Base-by-base conservation (phyloP, 2,113 vertebrate genomes). In the Orthonyx spaldingii region DNA sequence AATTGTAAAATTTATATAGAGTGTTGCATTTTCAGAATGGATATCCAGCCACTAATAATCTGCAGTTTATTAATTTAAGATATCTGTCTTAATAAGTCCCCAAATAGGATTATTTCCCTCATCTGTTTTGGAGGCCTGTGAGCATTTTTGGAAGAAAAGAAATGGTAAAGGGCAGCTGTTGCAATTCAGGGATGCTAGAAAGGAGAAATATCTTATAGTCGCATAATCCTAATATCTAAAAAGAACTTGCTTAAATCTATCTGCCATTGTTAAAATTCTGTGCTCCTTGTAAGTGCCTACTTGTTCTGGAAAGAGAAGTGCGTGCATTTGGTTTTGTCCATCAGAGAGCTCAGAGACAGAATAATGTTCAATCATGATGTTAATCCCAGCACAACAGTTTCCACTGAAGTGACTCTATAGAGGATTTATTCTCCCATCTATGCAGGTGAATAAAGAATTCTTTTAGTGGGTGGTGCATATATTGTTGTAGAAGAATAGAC, bases 391-490 rank as follows among this genome's bases (percentile, higher is more conserved):
- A 93, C 64, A 95, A 90, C 60, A 96, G 71, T 86, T 90, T 50
- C 77, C 91, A 70, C 70, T 76, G 32, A 89, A 95, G 92, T 77
- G 44, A 61, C 55, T 95, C 82, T 85, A 20, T 74, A 86, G 93
- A 86, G 84, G 70, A 74, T 91, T 92, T 94, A 76, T 96, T 96
- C 94, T 78, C 60, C 68, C 18, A 63, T 64, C 90, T 75, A 92
- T 75, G 90, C 59, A 84, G 90, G 83, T 90, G 83, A 57, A 95
- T 93, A 90, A 97, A 97, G 96, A 95, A 95, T 96, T 97, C 95
- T 94, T 83, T 94, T 91, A 93, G 91, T 94, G 94, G 89, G 89
- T 87, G 83, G 74, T 93, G 33, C 65, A 77, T 88, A 89, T 63
- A 60, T 18, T 75, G 49, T 42, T 95, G 81, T 71, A 89, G 93